These are phyloP conservation scores for Yponomeuta cagnagella DNA, from an alignment of 2,888 invertebrate species.

Conservation along the genomic window DNA sequence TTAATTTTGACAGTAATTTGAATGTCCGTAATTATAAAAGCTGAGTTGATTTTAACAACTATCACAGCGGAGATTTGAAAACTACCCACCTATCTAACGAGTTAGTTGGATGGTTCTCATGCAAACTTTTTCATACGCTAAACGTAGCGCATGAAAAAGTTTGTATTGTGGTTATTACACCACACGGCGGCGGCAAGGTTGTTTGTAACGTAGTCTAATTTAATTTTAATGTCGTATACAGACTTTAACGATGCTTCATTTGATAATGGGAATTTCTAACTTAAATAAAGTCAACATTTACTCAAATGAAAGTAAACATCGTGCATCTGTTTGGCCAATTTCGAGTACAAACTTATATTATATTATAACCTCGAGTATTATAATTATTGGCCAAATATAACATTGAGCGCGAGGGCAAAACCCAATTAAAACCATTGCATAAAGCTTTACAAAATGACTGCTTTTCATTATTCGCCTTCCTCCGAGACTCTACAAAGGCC, in stretches of 20 bases:
- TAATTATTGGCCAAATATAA: conserved; percentile 26
- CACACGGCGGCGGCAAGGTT: not conserved
- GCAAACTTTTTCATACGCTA: too few species aligned
- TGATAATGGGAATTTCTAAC: too few species aligned
- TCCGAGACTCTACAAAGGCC: conserved; percentile 9
- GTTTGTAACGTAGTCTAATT: not conserved
- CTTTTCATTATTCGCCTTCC: conserved; percentile 12
- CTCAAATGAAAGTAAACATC: too few species aligned
- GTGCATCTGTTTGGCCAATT: too few species aligned
- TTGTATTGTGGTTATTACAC: conserved; percentile 31
- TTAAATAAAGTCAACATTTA: too few species aligned
- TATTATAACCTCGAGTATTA: not conserved
- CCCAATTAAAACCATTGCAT: conserved; percentile 53
- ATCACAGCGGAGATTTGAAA: not conserved
- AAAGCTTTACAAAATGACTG: conserved; percentile 18
- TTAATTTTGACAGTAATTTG: not conserved
- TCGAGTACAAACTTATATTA: too few species aligned
- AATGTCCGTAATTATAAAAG: not conserved
- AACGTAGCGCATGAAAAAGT: not conserved
- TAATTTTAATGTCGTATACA: not conserved
- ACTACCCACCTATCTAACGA: not conserved
- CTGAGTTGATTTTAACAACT: not conserved
- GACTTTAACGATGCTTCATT: not conserved
- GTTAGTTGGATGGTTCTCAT: too few species aligned
- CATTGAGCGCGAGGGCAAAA: conserved; percentile 62